These are phyloP conservation scores for Marmota monax DNA, from an alignment of 2,113 vertebrate species.

Conservation along the genomic window DNA sequence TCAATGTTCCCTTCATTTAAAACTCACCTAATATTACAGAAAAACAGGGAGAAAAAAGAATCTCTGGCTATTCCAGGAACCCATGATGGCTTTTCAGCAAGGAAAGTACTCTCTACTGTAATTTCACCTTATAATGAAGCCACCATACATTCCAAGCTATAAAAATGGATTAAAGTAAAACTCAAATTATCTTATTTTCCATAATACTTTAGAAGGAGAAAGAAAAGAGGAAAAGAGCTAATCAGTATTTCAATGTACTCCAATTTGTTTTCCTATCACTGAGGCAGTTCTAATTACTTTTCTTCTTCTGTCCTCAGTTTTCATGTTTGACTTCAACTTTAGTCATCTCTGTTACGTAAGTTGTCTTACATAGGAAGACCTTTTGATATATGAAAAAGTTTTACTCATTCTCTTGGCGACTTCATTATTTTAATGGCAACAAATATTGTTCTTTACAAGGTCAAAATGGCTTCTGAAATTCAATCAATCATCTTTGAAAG, in stretches of 20 bases:
- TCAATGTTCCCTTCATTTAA: background rate
- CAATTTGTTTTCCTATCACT: background rate
- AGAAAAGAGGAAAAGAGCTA: background rate
- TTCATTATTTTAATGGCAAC: background rate
- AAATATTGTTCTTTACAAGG: background rate
- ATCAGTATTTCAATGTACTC: background rate
- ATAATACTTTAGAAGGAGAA: background rate
- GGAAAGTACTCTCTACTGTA: background rate
- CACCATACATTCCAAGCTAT: background rate
- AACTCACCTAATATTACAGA: background rate
- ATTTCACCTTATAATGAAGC: constrained; percentile 26
- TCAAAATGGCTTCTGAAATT: background rate
- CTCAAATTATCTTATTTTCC: background rate
- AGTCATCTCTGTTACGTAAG: background rate
- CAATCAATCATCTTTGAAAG: background rate
- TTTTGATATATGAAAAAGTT: background rate
- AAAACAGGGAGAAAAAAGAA: background rate
- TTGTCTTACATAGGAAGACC: background rate
- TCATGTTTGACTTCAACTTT: background rate
- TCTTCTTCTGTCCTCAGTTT: background rate
- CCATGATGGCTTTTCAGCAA: background rate
- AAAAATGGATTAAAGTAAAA: background rate
- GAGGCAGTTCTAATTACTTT: background rate
- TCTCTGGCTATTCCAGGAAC: background rate
- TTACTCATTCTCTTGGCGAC: background rate